phyloP scores from a whole-genome alignment of 2,888 invertebrate species.

The Ophonus ardosiacus region DNA sequence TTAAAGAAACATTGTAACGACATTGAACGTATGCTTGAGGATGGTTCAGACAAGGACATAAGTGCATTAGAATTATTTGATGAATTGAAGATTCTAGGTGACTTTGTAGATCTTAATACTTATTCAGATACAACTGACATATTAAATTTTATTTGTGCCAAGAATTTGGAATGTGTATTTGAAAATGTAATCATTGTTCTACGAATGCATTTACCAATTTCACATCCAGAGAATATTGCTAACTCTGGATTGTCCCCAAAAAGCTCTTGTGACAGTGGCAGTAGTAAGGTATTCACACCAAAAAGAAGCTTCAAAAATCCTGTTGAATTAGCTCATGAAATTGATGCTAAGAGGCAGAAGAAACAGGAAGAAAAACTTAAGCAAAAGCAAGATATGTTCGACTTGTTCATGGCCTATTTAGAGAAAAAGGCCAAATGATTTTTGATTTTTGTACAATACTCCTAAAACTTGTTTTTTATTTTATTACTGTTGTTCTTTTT shows the following conservation, averaged over 20 bases:
- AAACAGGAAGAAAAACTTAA: not conserved
- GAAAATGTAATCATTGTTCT: constrained; percentile 4
- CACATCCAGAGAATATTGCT: not conserved
- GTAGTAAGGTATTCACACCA: not conserved
- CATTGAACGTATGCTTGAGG: constrained; percentile 20
- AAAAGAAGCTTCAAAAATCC: not conserved
- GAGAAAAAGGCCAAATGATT: not conserved
- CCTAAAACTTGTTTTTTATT: not conserved
- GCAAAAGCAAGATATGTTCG: not conserved
- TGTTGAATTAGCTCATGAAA: not conserved
- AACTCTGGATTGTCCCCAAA: not conserved
- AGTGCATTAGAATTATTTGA: constrained; percentile 49
- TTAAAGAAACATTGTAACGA: constrained; percentile 46
- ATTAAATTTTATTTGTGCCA: constrained; percentile 23
- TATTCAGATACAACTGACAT: not conserved
- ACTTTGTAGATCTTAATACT: constrained; percentile 11
- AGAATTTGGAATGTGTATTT: constrained; percentile 6
- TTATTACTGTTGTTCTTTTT: not conserved
- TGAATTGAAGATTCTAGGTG: constrained; percentile 33
- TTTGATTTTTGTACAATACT: not conserved
- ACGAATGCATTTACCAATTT: not conserved
- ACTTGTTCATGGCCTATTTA: not conserved
- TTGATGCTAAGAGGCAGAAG: not conserved
- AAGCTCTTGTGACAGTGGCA: not conserved
- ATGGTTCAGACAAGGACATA: constrained; percentile 44